These are phyloP conservation scores for Platycercus adscitus DNA, from an alignment of 2,113 vertebrate genomes.

Conservation along the genomic window DNA sequence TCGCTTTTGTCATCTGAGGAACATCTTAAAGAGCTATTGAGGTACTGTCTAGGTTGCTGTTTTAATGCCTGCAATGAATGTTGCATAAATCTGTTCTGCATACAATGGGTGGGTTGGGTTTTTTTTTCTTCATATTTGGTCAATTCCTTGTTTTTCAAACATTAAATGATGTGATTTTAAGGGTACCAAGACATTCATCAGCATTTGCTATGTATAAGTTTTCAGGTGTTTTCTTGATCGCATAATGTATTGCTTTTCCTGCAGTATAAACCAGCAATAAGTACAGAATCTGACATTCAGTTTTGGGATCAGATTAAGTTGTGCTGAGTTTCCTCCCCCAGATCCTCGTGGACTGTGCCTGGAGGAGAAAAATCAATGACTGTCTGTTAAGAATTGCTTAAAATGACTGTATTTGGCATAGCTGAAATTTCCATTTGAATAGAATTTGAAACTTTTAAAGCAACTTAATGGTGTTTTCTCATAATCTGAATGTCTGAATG, in stretches of 20 bases:
- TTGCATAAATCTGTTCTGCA: background rate
- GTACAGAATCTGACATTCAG: background rate
- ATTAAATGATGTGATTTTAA: background rate
- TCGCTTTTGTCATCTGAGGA: background rate
- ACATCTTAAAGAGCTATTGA: background rate
- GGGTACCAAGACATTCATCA: background rate
- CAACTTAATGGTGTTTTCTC: background rate
- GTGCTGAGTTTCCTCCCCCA: background rate
- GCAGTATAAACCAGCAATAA: background rate
- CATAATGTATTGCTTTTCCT: background rate
- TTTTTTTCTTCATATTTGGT: background rate
- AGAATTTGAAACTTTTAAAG: background rate
- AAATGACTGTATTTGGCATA: background rate
- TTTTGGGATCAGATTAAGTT: conserved; percentile 24
- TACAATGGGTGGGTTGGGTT: background rate
- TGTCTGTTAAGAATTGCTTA: conserved; percentile 9
- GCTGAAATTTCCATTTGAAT: background rate
- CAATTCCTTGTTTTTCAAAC: background rate
- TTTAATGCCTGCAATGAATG: background rate
- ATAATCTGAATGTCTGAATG: background rate
- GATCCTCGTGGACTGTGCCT: background rate
- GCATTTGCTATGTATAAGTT: background rate
- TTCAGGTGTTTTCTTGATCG: background rate
- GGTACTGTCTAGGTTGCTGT: background rate
- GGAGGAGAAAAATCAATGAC: conserved; percentile 19